phyloP scores from a whole-genome alignment of 1,140 invertebrate species.

The Drosophila willistoni region DNA sequence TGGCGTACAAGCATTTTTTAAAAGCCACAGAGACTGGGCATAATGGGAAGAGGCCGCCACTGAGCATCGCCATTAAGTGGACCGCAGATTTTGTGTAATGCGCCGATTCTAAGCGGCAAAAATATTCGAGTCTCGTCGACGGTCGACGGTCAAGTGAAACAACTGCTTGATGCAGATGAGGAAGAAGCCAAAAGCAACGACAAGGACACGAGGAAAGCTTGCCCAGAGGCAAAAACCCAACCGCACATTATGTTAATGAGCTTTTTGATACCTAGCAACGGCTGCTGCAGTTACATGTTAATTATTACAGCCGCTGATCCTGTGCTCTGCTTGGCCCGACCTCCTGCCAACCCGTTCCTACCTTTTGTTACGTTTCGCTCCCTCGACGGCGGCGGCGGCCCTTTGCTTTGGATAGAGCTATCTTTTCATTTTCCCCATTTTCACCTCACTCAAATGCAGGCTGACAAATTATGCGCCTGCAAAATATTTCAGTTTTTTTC shows the following conservation, averaged over 20 bases:
- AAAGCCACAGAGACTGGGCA: background rate
- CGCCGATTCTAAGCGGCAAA: conserved; percentile 34
- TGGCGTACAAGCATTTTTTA: background rate
- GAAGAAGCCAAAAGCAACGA: background rate
- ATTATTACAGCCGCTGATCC: conserved; percentile 34
- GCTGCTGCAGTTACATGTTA: conserved; percentile 41
- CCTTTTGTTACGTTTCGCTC: conserved; percentile 25
- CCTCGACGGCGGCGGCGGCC: background rate
- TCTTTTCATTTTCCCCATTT: conserved; percentile 5
- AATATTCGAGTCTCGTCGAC: conserved; percentile 5
- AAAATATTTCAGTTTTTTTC: conserved; percentile 45
- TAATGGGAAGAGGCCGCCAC: background rate
- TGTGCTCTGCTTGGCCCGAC: conserved; percentile 9
- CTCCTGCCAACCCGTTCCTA: background rate
- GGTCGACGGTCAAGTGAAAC: conserved; percentile 11
- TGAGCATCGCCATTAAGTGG: conserved; percentile 43
- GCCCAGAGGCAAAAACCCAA: conserved; percentile 33
- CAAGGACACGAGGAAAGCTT: background rate
- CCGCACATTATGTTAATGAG: conserved; percentile 80
- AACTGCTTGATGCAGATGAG: conserved; percentile 27
- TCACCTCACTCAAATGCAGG: conserved; percentile 3
- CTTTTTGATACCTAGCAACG: conserved; percentile 50
- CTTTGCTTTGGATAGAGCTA: background rate
- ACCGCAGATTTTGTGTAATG: conserved; percentile 48
- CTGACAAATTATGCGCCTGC: conserved; percentile 59